A percentile compares a stretch with the other conserved stretches of the same genome.
phyloP scores from a whole-genome alignment of 2,113 vertebrate species.

The Xenopus tropicalis region UCB_Xtro_10.0 CM004443.2:216676501-216677000 shows the following conservation, averaged over 20 bases:
- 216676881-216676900: constrained; percentile 2
- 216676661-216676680: background rate
- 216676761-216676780: constrained; percentile 5
- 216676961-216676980: too few species aligned
- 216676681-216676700: too few species aligned
- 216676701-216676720: constrained; percentile 13
- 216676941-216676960: background rate
- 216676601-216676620: background rate
- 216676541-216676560: constrained; percentile 16
- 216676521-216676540: too few species aligned
- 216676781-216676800: too few species aligned
- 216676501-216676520: background rate
- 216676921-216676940: too few species aligned
- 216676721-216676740: background rate
- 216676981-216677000: too few species aligned
- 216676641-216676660: constrained; percentile 11
- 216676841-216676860: background rate
- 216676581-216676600: constrained; percentile 14
- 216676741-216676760: too few species aligned
- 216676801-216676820: too few species aligned
- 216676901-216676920: background rate
- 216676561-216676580: too few species aligned
- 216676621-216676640: constrained; percentile 1
- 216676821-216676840: constrained; percentile 4
- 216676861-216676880: constrained; percentile 15